Conservation (phyloP, 2,888 invertebrate species). For the Alloplasta piceator region DNA sequence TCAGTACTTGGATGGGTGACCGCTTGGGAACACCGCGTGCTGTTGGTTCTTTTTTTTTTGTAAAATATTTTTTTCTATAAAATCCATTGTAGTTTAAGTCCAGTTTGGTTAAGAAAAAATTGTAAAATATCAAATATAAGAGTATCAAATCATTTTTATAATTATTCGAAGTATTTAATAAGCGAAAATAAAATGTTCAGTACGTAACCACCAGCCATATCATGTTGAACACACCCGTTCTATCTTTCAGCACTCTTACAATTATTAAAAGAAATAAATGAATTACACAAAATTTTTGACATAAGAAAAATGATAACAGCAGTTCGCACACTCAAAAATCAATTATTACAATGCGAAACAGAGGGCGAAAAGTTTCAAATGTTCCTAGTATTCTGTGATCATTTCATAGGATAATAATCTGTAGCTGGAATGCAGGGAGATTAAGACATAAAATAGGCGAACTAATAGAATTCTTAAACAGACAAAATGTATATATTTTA, state of each 20-base stretch:
- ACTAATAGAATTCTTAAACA: conserved; percentile 58
- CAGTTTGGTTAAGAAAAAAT: no score
- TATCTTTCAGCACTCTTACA: conserved; percentile 27
- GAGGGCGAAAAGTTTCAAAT: conserved; percentile 60
- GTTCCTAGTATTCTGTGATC: conserved; percentile 62
- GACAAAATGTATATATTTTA: conserved; percentile 62
- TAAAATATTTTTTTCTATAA: no score
- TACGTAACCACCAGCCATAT: no score
- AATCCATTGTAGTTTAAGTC: no score
- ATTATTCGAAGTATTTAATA: no score
- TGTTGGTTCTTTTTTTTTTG: no score
- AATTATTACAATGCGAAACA: conserved; percentile 49
- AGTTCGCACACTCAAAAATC: conserved; percentile 45
- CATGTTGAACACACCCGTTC: no score
- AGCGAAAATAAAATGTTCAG: no score
- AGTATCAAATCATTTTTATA: no score
- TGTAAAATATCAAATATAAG: no score
- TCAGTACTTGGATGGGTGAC: no score
- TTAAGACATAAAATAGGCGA: conserved; percentile 59
- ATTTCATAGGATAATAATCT: conserved; percentile 61
- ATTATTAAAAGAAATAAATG: conserved; percentile 48
- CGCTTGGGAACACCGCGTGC: no score
- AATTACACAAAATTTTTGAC: conserved; percentile 54
- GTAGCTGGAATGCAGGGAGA: conserved; percentile 70
- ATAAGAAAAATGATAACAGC: conserved; percentile 57